These are phyloP conservation scores for Cosmorhoe ocellata DNA, from an alignment of 2,888 invertebrate genomes.

Conservation along the genomic window DNA sequence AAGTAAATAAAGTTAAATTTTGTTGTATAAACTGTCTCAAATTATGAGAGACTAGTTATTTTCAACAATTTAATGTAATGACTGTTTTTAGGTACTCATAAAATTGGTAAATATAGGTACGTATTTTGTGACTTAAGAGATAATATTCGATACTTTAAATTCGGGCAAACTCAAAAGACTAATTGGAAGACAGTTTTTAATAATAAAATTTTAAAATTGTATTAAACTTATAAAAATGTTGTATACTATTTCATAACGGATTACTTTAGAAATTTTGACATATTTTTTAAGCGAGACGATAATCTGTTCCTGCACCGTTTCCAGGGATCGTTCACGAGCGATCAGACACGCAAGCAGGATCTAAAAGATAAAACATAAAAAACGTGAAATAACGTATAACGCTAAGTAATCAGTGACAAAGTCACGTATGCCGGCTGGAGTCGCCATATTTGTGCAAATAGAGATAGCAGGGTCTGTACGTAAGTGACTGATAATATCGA, in stretches of 20 bases:
- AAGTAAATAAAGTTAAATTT: constrained; percentile 18
- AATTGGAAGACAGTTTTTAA: too few species aligned
- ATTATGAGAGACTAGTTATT: background rate
- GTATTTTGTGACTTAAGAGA: too few species aligned
- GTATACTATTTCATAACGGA: too few species aligned
- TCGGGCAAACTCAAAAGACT: too few species aligned
- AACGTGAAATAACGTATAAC: constrained; percentile 37
- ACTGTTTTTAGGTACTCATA: too few species aligned
- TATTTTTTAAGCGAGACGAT: background rate
- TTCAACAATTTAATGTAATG: too few species aligned
- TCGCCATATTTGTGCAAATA: constrained; percentile 75
- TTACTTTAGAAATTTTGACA: too few species aligned
- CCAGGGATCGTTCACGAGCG: constrained; percentile 4
- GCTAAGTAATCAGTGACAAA: constrained; percentile 45
- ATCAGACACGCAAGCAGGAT: constrained; percentile 17
- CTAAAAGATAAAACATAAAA: constrained; percentile 23
- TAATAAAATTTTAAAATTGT: too few species aligned
- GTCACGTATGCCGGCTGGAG: constrained; percentile 58
- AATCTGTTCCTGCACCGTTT: constrained; percentile 4
- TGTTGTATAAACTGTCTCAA: background rate
- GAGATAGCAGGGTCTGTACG: constrained; percentile 70
- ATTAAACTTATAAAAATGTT: too few species aligned
- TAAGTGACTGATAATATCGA: constrained; percentile 66
- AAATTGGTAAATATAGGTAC: too few species aligned
- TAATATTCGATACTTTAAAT: too few species aligned